phyloP scores from a whole-genome alignment of 2,888 invertebrate genomes.

The Thalpophila matura region DNA sequence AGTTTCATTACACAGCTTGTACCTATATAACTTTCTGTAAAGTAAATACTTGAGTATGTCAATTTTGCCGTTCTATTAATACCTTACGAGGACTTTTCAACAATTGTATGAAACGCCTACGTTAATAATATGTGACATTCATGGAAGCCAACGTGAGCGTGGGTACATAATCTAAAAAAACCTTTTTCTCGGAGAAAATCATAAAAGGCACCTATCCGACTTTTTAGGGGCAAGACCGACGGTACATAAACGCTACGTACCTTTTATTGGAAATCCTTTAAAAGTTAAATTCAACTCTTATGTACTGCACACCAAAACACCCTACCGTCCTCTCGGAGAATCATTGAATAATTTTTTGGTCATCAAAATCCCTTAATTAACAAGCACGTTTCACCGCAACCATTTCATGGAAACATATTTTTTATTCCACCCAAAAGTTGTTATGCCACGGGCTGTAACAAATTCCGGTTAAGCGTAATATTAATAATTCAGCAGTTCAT shows the following conservation, averaged over 20 bases:
- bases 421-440: conserved; percentile 44
- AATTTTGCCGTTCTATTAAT: background rate
- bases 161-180: too few relatives aligned
- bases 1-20: background rate
- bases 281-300: too few relatives aligned
- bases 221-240: too few relatives aligned
- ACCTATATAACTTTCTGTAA: background rate
- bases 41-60: background rate
- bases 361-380: conserved; percentile 31
- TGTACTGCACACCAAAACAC: background rate
- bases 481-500: conserved; percentile 51
- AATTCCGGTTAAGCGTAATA: conserved; percentile 35
- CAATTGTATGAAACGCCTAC: too few relatives aligned
- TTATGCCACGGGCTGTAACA: conserved; percentile 32
- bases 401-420: conserved; percentile 38
- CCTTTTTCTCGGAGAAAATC: too few relatives aligned
- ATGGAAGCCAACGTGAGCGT: too few relatives aligned
- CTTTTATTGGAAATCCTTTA: too few relatives aligned
- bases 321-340: background rate
- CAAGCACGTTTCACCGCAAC: conserved; percentile 23
- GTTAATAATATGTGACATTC: too few relatives aligned
- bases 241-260: too few relatives aligned
- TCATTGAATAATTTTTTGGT: background rate
- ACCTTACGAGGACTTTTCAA: too few relatives aligned
- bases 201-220: too few relatives aligned